Percentiles rank a stretch among this genome's conserved stretches.
Evolutionary conservation across 2,113 vertebrate genomes (phyloP).

Genomic region (Peromyscus leucopus): DNA sequence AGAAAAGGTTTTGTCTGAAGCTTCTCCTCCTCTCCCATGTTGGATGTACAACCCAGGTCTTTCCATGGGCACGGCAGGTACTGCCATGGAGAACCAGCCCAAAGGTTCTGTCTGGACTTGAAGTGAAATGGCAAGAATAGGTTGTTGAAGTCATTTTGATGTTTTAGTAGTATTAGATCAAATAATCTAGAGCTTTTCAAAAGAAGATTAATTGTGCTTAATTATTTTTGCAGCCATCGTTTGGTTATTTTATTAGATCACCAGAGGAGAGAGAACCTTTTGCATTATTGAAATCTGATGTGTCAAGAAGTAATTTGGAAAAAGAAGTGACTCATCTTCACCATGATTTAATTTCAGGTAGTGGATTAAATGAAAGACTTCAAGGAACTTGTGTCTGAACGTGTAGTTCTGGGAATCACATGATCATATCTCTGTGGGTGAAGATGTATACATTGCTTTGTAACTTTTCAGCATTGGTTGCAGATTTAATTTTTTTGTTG

Average conservation of each 20-base stretch:
- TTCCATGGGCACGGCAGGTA: neutral
- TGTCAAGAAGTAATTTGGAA: conserved; percentile 76
- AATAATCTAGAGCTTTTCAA: conserved; percentile 43
- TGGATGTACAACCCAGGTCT: neutral
- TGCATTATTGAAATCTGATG: conserved; percentile 90
- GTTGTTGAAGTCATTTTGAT: conserved; percentile 49
- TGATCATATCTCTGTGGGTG: conserved; percentile 25
- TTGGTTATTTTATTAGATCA: conserved; percentile 96
- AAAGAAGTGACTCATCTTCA: conserved; percentile 74
- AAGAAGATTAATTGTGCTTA: conserved; percentile 63
- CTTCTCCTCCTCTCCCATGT: no score
- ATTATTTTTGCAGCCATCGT: conserved; percentile 92
- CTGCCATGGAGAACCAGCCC: neutral
- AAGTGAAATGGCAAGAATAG: conserved; percentile 19
- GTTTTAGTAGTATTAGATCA: neutral
- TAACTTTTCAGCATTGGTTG: conserved; percentile 10
- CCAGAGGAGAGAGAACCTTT: conserved; percentile 95
- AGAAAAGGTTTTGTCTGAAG: neutral
- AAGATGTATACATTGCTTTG: conserved; percentile 10
- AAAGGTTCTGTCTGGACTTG: neutral
- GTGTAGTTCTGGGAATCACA: neutral
- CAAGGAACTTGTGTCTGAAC: neutral
- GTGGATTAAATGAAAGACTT: conserved; percentile 49
- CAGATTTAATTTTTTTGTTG: neutral
- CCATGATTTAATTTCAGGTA: conserved; percentile 73